Conservation (phyloP, 2,888 invertebrate genomes). For the Rhynchonema sp. region DNA sequence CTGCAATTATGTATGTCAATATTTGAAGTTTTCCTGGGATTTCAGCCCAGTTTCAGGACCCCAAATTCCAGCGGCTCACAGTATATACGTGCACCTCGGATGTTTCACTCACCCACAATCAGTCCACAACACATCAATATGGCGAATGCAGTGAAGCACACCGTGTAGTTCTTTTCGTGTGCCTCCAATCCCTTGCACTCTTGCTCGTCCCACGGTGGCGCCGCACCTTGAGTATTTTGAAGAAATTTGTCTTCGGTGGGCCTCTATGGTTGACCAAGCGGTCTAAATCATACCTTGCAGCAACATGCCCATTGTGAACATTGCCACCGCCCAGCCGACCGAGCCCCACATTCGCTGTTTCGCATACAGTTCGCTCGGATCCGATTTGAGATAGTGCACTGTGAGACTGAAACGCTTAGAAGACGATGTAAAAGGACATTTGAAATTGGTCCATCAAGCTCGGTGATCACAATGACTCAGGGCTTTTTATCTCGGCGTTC, state of each 20-base stretch:
- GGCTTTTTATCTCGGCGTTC: too few species aligned
- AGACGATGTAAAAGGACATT: not conserved
- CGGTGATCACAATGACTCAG: too few species aligned
- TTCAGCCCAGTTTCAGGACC: too few species aligned
- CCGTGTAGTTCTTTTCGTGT: slow-evolving; percentile 86
- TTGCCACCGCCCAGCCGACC: not conserved
- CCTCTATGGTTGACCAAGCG: too few species aligned
- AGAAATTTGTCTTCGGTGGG: too few species aligned
- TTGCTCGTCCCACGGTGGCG: not conserved
- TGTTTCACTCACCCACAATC: slow-evolving; percentile 38
- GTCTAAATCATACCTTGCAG: too few species aligned
- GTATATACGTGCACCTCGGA: too few species aligned
- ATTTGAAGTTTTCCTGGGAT: too few species aligned
- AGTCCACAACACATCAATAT: slow-evolving; percentile 86
- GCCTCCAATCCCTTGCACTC: not conserved
- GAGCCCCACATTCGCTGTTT: slow-evolving; percentile 78
- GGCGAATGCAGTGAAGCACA: slow-evolving; percentile 92
- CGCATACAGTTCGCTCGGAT: slow-evolving; percentile 41
- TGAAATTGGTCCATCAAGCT: too few species aligned
- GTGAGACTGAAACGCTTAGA: not conserved
- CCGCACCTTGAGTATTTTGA: not conserved
- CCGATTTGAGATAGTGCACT: slow-evolving; percentile 10
- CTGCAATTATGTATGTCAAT: too few species aligned
- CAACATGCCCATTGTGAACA: not conserved
- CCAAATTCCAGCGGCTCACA: too few species aligned